These are phyloP conservation scores for Poeciliopsis presidionis DNA, from an alignment of 2,797 vertebrate genomes.

Conservation along the genomic window DNA sequence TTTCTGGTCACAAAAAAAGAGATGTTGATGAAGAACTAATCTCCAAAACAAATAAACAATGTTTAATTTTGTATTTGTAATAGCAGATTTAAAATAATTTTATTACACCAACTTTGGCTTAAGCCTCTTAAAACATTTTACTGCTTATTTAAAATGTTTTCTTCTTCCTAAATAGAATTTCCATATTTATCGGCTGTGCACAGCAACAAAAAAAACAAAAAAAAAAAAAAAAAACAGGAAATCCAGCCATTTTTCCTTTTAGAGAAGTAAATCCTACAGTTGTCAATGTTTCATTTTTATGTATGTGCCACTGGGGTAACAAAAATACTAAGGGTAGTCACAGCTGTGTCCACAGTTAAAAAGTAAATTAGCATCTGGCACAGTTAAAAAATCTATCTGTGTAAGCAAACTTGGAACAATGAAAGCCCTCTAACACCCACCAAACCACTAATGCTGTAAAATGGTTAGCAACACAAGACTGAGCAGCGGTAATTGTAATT, in stretches of 20 bases:
- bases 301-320: conserved; percentile 16
- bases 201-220: conserved; percentile 24
- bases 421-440: conserved; percentile 20
- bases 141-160: conserved; percentile 3
- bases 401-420: conserved; percentile 33
- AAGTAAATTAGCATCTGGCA: conserved; percentile 50
- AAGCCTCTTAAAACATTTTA: not conserved
- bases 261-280: conserved; percentile 26
- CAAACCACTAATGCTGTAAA: conserved; percentile 35
- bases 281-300: conserved; percentile 14
- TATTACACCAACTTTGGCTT: conserved; percentile 3
- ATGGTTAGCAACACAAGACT: conserved; percentile 19
- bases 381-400: conserved; percentile 24
- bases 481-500: conserved; percentile 30
- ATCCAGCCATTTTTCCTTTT: not conserved
- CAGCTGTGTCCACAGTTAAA: conserved; percentile 28
- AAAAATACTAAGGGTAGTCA: conserved; percentile 14
- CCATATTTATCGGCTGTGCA: not conserved
- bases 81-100: conserved; percentile 19
- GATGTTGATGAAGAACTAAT: conserved; percentile 44
- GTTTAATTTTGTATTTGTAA: conserved; percentile 25
- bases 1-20: conserved; percentile 47
- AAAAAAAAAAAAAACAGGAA: conserved; percentile 10
- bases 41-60: conserved; percentile 28
- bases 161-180: not conserved